Evolutionary conservation across 2,113 vertebrate species (phyloP).

Genomic region (Paracanthobrama guichenoti): DNA sequence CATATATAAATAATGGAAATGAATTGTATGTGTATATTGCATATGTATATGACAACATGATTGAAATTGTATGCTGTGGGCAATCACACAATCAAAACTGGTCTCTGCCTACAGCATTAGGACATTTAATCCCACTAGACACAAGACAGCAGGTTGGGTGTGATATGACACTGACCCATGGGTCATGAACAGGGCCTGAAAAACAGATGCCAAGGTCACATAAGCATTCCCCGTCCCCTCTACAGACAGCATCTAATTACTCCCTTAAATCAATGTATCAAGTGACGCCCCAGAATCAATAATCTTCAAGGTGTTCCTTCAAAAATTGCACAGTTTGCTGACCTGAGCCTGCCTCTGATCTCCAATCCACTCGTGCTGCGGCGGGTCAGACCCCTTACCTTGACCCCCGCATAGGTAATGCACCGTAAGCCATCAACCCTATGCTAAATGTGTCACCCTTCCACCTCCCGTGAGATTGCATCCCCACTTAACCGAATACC

Average conservation of each 20-base stretch:
- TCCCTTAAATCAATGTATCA: conserved; percentile 54
- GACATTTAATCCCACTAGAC: background rate
- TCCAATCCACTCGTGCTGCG: conserved; percentile 56
- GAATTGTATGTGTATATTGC: background rate
- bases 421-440: conserved; percentile 7
- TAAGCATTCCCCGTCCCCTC: conserved; percentile 14
- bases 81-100: background rate
- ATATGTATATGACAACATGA: background rate
- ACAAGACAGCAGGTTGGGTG: conserved; percentile 12
- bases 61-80: background rate
- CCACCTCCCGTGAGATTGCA: background rate
- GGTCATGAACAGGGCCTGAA: background rate
- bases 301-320: conserved; percentile 52
- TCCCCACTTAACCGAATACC: background rate
- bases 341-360: conserved; percentile 56
- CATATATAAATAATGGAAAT: background rate
- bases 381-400: conserved; percentile 31
- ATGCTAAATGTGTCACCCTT: background rate
- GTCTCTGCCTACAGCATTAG: background rate
- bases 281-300: conserved; percentile 48
- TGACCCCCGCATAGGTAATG: conserved; percentile 23
- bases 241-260: conserved; percentile 44
- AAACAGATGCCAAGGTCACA: conserved; percentile 25
- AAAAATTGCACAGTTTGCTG: conserved; percentile 41
- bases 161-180: background rate